Evolutionary conservation across 2,888 invertebrate genomes (phyloP).

Genomic region (Syrphus vitripennis): DNA sequence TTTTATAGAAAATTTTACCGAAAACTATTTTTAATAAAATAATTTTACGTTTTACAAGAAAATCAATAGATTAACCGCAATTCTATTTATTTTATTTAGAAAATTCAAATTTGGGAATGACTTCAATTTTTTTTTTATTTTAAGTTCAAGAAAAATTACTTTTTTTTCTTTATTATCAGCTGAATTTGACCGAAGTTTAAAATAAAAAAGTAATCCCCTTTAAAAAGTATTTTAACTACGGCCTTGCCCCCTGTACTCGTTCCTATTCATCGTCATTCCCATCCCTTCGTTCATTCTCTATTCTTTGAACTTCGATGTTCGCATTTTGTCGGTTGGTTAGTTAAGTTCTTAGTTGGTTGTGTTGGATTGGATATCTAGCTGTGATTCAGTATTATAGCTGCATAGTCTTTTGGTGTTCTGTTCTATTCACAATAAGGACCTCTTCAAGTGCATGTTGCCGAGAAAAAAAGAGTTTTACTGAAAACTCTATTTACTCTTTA

Average conservation of each 20-base stretch:
- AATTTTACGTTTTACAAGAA: too few relatives aligned
- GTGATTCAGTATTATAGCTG: neutral
- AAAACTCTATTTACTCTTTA: neutral
- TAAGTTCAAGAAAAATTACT: too few relatives aligned
- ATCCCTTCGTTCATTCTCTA: neutral
- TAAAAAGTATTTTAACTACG: neutral
- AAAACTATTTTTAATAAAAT: too few relatives aligned
- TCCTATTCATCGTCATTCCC: neutral
- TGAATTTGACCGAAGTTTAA: too few relatives aligned
- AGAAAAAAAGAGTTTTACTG: neutral
- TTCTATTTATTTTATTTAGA: too few relatives aligned
- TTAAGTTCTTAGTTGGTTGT: too few relatives aligned
- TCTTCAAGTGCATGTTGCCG: neutral
- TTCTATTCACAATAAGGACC: neutral
- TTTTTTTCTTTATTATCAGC: too few relatives aligned
- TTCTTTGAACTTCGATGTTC: neutral
- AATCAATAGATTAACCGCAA: too few relatives aligned
- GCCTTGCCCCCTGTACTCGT: neutral
- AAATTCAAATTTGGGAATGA: too few relatives aligned
- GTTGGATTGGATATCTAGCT: neutral
- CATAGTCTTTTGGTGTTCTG: neutral
- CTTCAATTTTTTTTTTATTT: too few relatives aligned
- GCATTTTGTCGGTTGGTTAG: neutral
- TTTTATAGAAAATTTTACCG: too few relatives aligned
- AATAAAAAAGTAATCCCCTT: neutral